Base-by-base conservation (phyloP, 2,797 vertebrate species). In the Coregonus sp. region DNA sequence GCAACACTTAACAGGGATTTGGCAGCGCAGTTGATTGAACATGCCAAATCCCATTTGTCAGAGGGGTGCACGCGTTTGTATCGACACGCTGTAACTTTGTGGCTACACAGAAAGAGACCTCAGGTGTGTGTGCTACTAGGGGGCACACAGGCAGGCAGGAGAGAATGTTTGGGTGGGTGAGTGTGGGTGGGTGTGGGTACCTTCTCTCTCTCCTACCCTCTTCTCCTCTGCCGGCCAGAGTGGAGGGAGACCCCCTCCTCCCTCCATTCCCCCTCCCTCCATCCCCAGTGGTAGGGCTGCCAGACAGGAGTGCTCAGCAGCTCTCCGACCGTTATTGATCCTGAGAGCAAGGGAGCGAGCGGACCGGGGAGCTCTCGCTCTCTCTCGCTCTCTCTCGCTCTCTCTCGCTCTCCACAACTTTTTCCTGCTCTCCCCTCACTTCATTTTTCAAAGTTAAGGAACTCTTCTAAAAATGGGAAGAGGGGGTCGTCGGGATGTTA, bases 361-460 rank as follows among this genome's bases (percentile, higher is more conserved):
- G 74, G 84, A 87, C 85, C 82, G 65, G 88, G 87, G 91, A 90
- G 89, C 84, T 86, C 75, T 31, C 20, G 1, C 20, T 11, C 29
- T 61, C 52, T 56, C 72, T 16, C 66, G 15, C 15, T 68, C 81
- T 80, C 35, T 40, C 4, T 31, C 20, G 1, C 20, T 11, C 29
- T 61, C 52, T 56, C 72, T 16, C 66, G 15, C 15, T 68, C 61
- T 78, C 67, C 72, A 78, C 75, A 72, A 70, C 65, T 79, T 78
- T 74, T 74, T 69, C 75, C 73, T 78, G 65, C 50, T 31, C 80
- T 79, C 88, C 82, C 91, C 88, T 88, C 90, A 90, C 92, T 93
- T 92, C 91, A 92, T 94, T 94, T 93, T 94, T 93, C 93, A 93
- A 94, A 93, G 92, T 94, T 94, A 94, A 93, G 91, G 92, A 95